Evolutionary conservation across 2,113 vertebrate genomes (phyloP).

Genomic region (Corythornis madagascariensis): DNA sequence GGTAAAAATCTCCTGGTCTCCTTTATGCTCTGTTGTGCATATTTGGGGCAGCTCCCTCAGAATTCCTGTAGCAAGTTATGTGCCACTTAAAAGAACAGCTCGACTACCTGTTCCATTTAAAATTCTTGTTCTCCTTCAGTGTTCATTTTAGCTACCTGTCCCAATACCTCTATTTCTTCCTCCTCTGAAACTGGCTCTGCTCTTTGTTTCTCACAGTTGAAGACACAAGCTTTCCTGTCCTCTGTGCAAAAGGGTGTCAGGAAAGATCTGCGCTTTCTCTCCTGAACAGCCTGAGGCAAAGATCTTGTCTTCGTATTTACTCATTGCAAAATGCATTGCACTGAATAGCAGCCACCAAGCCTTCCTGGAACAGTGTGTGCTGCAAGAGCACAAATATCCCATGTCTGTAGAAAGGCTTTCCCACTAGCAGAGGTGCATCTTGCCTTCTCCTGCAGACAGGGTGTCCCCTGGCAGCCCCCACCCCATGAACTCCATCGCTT

Average conservation of each 20-base stretch:
- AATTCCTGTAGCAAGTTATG: neutral
- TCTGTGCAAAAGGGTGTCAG: neutral
- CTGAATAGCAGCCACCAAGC: neutral
- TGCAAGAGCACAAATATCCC: neutral
- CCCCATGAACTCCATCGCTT: rapidly evolving
- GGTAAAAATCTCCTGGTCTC: neutral
- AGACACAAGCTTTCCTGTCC: neutral
- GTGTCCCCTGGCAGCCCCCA: neutral
- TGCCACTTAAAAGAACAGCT: neutral
- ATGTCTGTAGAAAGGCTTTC: neutral
- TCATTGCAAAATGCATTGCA: neutral
- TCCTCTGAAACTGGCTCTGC: neutral
- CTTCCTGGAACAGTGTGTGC: neutral
- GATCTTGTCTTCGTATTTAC: neutral
- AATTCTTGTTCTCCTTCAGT: neutral
- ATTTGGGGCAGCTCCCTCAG: neutral
- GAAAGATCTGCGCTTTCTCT: neutral
- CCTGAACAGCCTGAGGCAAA: neutral
- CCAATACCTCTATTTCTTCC: neutral
- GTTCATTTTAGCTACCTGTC: neutral
- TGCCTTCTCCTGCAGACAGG: neutral
- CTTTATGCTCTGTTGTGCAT: rapidly evolving
- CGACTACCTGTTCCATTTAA: neutral
- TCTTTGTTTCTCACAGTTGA: neutral
- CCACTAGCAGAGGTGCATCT: too few species aligned